Evolutionary conservation across 2,113 vertebrate species (phyloP).

Genomic region (Guaruba guarouba): DNA sequence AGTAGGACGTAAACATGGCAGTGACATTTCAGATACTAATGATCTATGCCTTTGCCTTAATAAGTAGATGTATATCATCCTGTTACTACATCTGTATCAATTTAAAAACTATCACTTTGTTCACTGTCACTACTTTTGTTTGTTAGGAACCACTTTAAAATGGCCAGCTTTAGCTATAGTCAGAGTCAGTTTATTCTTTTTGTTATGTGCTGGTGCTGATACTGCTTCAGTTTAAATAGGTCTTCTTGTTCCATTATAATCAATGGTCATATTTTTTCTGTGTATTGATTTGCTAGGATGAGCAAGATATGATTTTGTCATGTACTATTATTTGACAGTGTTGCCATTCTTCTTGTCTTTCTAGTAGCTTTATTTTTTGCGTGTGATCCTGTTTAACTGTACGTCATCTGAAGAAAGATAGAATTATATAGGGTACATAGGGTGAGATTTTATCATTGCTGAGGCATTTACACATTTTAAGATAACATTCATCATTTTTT

Average conservation of each 20-base stretch:
- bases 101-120: neutral
- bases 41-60: neutral
- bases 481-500: neutral
- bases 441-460: neutral
- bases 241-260: neutral
- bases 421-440: neutral
- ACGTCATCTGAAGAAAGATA: neutral
- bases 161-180: neutral
- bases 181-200: neutral
- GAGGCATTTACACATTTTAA: neutral
- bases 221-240: neutral
- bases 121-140: neutral
- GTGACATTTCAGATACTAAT: neutral
- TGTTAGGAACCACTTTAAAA: neutral
- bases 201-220: neutral
- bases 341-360: neutral
- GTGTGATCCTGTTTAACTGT: neutral
- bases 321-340: neutral
- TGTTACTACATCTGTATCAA: neutral
- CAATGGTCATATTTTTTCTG: neutral
- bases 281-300: neutral
- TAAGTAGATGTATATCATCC: neutral
- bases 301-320: neutral
- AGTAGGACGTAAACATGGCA: neutral
- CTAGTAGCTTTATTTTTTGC: neutral